Evolutionary conservation across 2,888 invertebrate species (phyloP), one percentile per base, ranked within the genome.

Genomic region (Sminthurides aquaticus): DNA sequence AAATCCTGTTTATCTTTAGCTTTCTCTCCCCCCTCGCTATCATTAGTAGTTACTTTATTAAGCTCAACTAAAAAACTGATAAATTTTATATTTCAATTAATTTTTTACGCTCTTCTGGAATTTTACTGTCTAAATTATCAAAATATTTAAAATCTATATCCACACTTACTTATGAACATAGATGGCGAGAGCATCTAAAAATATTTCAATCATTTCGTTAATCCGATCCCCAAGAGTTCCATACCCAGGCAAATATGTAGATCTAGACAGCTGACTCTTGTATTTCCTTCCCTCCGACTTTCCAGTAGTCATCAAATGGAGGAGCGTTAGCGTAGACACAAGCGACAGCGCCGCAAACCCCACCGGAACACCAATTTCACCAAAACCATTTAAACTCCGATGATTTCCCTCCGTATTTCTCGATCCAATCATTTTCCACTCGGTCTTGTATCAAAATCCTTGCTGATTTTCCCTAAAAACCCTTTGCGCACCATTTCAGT

Each of bases 161-260:
- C n/a, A n/a, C 26, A 57, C 63, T 69, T 64, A 73, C 73, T 73
- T 69, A 60, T 73, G 73, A 8, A 73, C 72, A 52, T 72, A 73
- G 48, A 73, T 66, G 1, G 73, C 72, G 15, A 73, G 49, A 1
- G 69, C 69, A 60, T 73, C 68, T 48, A 73, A 43, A 63, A 71
- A 71, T 52, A 73, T 67, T 52, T 70, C 70, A 48, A 73, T 57
- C 20, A 72, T 52, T 52, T 72, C 73, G 56, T 73, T 73, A 3
- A 73, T 66, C 20, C 65, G 67, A 57, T 73, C 73, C 8, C 71
- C 73, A 24, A 73, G 60, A 49, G 68, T 69, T 11, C 73, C 73
- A 65, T 65, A 73, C 1, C 73, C 71, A 0, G 73, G 73, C 1
- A 73, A 43, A 2, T 66, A 52, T 2, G 72, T 69, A 22, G 72